Evolutionary conservation across 1,140 invertebrate species (phyloP).

Genomic region (Bombus fervidus): DNA sequence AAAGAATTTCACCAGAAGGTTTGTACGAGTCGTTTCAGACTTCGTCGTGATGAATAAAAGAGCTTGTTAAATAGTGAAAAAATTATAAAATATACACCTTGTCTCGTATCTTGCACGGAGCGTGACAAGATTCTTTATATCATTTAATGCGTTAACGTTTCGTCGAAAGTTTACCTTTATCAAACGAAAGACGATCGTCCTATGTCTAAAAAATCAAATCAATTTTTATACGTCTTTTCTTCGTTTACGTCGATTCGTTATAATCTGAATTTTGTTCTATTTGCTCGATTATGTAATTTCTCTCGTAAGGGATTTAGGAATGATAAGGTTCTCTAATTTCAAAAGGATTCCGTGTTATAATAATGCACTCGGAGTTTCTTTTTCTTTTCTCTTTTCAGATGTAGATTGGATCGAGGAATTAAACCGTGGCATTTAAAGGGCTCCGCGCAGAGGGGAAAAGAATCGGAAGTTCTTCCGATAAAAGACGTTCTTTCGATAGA

Average conservation of each 20-base stretch:
- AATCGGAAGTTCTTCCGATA: too few relatives aligned
- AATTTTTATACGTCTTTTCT: background rate
- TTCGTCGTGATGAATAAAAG: background rate
- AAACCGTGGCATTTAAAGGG: background rate
- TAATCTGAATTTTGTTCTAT: background rate
- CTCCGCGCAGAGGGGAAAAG: too few relatives aligned
- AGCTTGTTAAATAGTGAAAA: background rate
- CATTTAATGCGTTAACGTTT: background rate
- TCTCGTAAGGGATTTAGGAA: background rate
- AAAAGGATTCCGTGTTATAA: background rate
- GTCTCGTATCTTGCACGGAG: background rate
- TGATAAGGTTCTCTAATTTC: background rate
- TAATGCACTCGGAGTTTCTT: background rate
- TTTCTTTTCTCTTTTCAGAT: background rate
- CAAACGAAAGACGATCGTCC: too few relatives aligned
- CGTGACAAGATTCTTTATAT: background rate
- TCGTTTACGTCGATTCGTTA: background rate
- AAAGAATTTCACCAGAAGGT: background rate
- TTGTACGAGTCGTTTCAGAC: background rate
- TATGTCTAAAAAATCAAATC: background rate
- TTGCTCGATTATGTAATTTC: too few relatives aligned
- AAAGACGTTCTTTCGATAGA: background rate
- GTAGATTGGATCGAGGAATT: background rate
- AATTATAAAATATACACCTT: background rate
- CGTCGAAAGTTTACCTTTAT: too few relatives aligned